Evolutionary conservation across 2,888 invertebrate genomes (phyloP), one percentile per base, ranked within the genome.

Genomic region (Itoplectis maculator): DNA sequence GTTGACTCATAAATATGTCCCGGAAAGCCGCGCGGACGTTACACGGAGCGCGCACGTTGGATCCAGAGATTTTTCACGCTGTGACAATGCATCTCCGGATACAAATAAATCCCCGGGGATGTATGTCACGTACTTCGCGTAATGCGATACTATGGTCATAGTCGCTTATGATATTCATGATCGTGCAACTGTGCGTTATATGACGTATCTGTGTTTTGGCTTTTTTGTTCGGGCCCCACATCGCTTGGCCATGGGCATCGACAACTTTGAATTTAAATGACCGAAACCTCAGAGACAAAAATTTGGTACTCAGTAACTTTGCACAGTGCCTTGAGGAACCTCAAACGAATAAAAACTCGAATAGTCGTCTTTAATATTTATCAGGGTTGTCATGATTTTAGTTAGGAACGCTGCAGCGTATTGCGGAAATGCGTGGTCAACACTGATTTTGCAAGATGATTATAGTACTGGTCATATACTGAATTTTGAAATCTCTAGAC

Each of bases 1-100:
- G 73, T 74, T 75, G 37, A 23, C 75, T 75, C 82, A 74, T 79
- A 82, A 75, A 75, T 75, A 75, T 72, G 45, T 75, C 42, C 51
- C 29, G 29, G 40, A 49, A 51, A 18, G 23, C 29, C 63, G 13
- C 35, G 20, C 23, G 37, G 51, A 66, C 47, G 35, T 47, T 74
- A 49, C 42, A 47, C 29, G 6, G 45, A 13, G 29, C 18, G 18
- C 18, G 37, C 40, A 29, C 29, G 5, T 9, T 23, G 59, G 18
- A 51, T 51, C 11, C 59, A n/a, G 35, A 35, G 66, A 66, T 72
- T 61, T n/a, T 75, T 54, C 42, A 72, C 51, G 65, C 51, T 65
- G 49, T 61, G 45, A 75, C 78, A 82, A 78, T 69, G 56, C 74
- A 15, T 63, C 73, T 42, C 42, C n/a, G n/a, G 54, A 15, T 35